These are phyloP conservation scores for Ruditapes philippinarum DNA, from an alignment of 1,140 invertebrate genomes.

Conservation along the genomic window DNA sequence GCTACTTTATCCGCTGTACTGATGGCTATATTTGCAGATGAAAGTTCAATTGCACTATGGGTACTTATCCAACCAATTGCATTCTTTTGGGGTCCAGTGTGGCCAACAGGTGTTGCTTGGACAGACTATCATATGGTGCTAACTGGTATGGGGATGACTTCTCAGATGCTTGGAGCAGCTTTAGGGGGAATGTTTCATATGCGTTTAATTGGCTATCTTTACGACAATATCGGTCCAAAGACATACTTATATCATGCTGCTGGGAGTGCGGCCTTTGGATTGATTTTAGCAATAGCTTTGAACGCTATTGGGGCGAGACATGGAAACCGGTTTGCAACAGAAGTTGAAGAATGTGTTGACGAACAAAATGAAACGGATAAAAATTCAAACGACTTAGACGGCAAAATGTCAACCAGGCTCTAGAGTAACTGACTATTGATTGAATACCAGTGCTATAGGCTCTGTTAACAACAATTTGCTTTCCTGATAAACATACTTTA, in stretches of 20 bases:
- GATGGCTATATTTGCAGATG: slow-evolving; percentile 63
- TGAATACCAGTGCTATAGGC: too few relatives aligned
- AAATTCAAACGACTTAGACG: background rate
- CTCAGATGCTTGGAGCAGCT: slow-evolving; percentile 66
- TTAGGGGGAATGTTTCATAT: slow-evolving; percentile 67
- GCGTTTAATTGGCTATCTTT: slow-evolving; percentile 74
- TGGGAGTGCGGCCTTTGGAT: slow-evolving; percentile 49
- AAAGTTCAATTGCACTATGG: slow-evolving; percentile 63
- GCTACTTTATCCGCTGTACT: slow-evolving; percentile 49
- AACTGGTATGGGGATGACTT: slow-evolving; percentile 70
- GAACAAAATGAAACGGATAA: background rate
- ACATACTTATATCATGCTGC: slow-evolving; percentile 69
- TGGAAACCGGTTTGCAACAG: slow-evolving; percentile 26
- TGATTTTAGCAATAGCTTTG: slow-evolving; percentile 23
- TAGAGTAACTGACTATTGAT: too few relatives aligned
- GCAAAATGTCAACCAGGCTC: background rate
- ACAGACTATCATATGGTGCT: slow-evolving; percentile 68
- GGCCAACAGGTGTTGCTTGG: slow-evolving; percentile 73
- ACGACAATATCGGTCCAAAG: slow-evolving; percentile 67
- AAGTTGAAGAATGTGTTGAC: background rate
- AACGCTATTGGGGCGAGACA: slow-evolving; percentile 35
- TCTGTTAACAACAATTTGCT: too few relatives aligned
- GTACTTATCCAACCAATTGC: slow-evolving; percentile 55
- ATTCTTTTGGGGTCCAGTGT: slow-evolving; percentile 69
- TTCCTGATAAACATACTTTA: too few relatives aligned